Evolutionary conservation across 2,888 invertebrate species (phyloP).

Genomic region (Morinoia aosen): DNA sequence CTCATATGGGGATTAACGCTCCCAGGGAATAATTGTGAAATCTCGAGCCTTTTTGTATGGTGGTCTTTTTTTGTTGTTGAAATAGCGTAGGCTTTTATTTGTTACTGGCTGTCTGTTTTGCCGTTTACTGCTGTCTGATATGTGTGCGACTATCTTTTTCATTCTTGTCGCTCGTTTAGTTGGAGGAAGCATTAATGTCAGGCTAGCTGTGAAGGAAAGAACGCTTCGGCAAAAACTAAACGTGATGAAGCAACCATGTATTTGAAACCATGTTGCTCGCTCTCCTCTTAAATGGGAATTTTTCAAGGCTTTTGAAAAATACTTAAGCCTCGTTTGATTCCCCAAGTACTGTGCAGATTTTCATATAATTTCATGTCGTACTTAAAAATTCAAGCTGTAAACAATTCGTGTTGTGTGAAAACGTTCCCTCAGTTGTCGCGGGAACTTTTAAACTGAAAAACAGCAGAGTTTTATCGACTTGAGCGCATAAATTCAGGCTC

Average conservation of each 20-base stretch:
- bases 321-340: not conserved
- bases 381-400: not conserved
- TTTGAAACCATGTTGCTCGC: not conserved
- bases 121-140: no score
- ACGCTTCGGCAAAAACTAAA: not conserved
- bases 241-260: not conserved
- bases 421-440: not conserved
- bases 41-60: no score
- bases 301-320: not conserved
- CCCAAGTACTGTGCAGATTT: not conserved
- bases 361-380: not conserved
- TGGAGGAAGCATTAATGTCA: no score
- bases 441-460: constrained; percentile 2
- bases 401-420: not conserved
- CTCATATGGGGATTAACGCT: no score
- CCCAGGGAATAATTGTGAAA: no score
- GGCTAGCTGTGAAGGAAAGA: not conserved
- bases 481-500: not conserved
- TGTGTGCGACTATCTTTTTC: no score
- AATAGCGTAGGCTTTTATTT: no score
- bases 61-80: no score
- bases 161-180: no score
- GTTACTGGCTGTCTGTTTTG: no score
- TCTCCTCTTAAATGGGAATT: not conserved
- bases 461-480: not conserved